Evolutionary conservation across 2,888 invertebrate species (phyloP).

Genomic region (Scaptomyza cyrtandrae): DNA sequence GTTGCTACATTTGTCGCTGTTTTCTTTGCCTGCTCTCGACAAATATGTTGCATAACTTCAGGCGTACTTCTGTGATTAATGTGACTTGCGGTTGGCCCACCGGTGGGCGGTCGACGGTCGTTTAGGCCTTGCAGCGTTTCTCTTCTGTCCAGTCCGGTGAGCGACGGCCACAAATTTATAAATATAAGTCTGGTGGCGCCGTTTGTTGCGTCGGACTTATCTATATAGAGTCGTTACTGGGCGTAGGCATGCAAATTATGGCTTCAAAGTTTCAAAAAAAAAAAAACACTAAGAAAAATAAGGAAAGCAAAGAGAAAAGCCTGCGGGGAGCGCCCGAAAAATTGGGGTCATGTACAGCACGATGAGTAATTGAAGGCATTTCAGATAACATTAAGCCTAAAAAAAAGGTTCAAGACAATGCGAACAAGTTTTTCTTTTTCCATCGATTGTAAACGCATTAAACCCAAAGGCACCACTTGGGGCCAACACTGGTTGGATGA

Average conservation of each 20-base stretch:
- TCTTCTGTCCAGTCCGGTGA: conserved; percentile 13
- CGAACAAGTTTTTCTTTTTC: neutral
- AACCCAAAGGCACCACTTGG: conserved; percentile 5
- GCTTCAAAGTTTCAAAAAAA: conserved; percentile 26
- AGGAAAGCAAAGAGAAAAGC: neutral
- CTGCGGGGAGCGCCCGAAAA: conserved; percentile 3
- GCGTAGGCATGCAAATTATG: conserved; percentile 54
- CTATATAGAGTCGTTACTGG: conserved; percentile 33
- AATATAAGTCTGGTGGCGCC: conserved; percentile 46
- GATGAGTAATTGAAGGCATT: conserved; percentile 71
- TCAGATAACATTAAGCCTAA: conserved; percentile 74
- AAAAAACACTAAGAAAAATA: neutral
- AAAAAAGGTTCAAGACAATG: conserved; percentile 50
- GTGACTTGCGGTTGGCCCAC: conserved; percentile 26
- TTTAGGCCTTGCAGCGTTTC: conserved; percentile 26
- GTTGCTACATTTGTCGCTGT: conserved; percentile 40
- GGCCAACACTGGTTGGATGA: neutral
- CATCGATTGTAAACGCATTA: conserved; percentile 49
- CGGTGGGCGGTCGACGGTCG: conserved; percentile 6
- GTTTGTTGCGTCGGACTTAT: conserved; percentile 29
- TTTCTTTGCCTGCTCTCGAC: conserved; percentile 1
- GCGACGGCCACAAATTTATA: conserved; percentile 42
- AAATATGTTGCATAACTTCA: conserved; percentile 39
- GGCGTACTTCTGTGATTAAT: conserved; percentile 47
- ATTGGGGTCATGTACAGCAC: conserved; percentile 36